Conservation (phyloP, 2,888 invertebrate species). For the Epinotia demarniana region DNA sequence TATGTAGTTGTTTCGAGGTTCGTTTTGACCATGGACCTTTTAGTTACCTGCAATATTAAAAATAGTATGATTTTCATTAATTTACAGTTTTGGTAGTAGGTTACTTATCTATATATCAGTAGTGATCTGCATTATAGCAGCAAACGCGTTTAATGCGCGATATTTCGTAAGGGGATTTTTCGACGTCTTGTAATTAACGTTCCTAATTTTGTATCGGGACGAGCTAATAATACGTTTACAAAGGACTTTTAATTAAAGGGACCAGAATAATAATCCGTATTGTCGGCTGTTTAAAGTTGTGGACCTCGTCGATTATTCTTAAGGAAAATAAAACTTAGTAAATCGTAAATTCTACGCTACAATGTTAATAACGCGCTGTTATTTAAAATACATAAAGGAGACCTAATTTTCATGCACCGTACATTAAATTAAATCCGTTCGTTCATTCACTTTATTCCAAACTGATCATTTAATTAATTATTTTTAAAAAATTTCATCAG, state of each 20-base stretch:
- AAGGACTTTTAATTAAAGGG: constrained; percentile 28
- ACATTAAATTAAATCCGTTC: background rate
- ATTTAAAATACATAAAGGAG: background rate
- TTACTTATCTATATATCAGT: no score
- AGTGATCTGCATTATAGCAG: background rate
- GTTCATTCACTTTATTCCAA: background rate
- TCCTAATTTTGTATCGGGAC: constrained; percentile 29
- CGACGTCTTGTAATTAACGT: constrained; percentile 79
- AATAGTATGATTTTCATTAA: no score
- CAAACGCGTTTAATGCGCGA: background rate
- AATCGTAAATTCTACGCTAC: background rate
- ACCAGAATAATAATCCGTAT: constrained; percentile 15
- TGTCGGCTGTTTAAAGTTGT: background rate
- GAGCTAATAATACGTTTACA: constrained; percentile 36
- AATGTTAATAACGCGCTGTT: background rate
- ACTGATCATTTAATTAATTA: background rate
- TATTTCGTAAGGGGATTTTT: constrained; percentile 43
- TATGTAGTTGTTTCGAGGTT: no score
- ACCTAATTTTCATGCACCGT: background rate
- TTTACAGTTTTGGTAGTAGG: no score
- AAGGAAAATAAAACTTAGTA: constrained; percentile 10
- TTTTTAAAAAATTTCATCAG: background rate
- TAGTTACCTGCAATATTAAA: no score
- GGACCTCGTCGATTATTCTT: constrained; percentile 18
- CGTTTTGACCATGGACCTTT: no score